A percentile compares a stretch with the other conserved stretches of the same genome.
Conservation (phyloP, 2,113 vertebrate genomes). For the Gallinago paraguaiae region DNA sequence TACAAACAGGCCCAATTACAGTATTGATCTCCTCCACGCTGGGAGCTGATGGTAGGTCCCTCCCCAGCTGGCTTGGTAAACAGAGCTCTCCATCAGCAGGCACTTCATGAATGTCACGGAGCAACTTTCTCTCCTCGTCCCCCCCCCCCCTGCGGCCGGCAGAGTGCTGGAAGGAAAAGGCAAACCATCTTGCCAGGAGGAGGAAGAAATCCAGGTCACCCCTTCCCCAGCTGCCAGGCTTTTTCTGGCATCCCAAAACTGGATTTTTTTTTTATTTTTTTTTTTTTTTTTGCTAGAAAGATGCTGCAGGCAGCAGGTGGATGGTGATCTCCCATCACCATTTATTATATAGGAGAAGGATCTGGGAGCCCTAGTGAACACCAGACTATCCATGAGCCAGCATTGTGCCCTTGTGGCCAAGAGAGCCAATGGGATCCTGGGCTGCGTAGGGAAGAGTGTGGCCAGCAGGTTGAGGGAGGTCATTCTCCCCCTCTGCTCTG, state of each 20-base stretch:
- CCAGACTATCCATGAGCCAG: too few relatives aligned
- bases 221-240: fast-evolving
- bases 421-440: too few relatives aligned
- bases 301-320: fast-evolving
- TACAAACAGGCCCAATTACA: constrained; percentile 49
- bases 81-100: constrained; percentile 42
- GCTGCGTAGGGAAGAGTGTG: too few relatives aligned
- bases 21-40: constrained; percentile 1
- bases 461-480: too few relatives aligned
- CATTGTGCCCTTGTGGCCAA: too few relatives aligned
- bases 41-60: not conserved
- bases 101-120: not conserved
- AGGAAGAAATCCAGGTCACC: not conserved
- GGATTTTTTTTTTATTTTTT: not conserved
- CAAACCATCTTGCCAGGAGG: fast-evolving
- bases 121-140: not conserved
- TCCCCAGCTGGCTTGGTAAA: not conserved
- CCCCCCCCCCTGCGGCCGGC: fast-evolving
- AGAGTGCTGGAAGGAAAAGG: not conserved
- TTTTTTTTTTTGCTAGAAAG: too few relatives aligned
- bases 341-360: not conserved
- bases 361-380: too few relatives aligned
- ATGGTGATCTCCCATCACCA: fast-evolving
- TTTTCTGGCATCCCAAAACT: not conserved
- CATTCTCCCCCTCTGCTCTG: too few relatives aligned